Evolutionary conservation across 2,113 vertebrate genomes (phyloP), one percentile per base, ranked within the genome.

Genomic region (Xyrauchen texanus): DNA sequence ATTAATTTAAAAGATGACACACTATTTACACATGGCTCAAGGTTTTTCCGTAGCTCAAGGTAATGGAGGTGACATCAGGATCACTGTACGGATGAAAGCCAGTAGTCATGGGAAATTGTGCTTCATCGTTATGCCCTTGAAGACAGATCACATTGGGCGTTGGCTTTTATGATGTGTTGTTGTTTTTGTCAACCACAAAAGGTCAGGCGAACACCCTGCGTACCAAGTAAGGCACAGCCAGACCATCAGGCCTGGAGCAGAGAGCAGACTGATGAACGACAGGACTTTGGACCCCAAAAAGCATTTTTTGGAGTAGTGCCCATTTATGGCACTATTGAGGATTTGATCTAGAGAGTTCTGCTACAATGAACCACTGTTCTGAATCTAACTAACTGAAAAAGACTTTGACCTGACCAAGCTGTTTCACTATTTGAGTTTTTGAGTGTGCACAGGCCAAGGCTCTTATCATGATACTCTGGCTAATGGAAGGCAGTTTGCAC

Each of bases 361-460:
- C 46, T 44, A 52, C 63, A 53, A 45, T 68, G 61, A 15, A 34
- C 42, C 13, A 21, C 34, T 45, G 44, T 57, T 78, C 46, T 21
- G 46, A 11, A 11, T 73, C 11, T 65, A 21, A 68, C 13, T 51
- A 9, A 15, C 46, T 45, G 60, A 16, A 3, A 34, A 16, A 68
- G 81, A 83, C 77, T 81, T 78, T 84, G 78, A 81, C 76, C 65
- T 15, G n/a, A 57, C 21, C 21, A 34, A 34, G 21, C 1, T 34
- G 21, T 34, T 34, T 34, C 44, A 55, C 77, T 42, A 10, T 80
- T 76, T 85, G 63, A 85, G 73, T 80, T 79, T 77, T 79, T 77
- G 21, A 34, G 21, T 34, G 21, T 34, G 21, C 21, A 34, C 21
- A 34, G 21, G 21, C 21, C 21, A 34, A 34, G 21, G 21, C 21